Evolutionary conservation across 2,797 vertebrate species (phyloP).

Genomic region (Anguilla anguilla): DNA sequence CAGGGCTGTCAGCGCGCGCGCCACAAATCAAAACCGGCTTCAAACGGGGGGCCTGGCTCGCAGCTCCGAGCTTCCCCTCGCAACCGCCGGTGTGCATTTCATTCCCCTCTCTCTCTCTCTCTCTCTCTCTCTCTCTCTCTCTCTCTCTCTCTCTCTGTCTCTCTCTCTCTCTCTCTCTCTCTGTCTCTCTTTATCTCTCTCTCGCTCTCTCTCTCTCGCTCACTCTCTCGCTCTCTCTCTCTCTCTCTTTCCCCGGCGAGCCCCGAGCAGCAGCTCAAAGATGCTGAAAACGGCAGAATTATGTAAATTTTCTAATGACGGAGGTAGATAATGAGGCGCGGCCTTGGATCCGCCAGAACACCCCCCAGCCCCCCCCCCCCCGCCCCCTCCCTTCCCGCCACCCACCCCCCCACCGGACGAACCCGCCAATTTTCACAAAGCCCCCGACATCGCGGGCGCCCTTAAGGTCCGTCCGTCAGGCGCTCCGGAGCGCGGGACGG

Average conservation of each 20-base stretch:
- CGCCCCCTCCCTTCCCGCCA: background rate
- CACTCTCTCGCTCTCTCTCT: background rate
- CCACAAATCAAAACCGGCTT: background rate
- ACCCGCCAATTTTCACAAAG: background rate
- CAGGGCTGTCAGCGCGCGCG: background rate
- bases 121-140: background rate
- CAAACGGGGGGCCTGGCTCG: background rate
- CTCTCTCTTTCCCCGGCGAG: background rate
- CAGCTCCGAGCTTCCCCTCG: background rate
- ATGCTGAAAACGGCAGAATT: conserved; percentile 1
- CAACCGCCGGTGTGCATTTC: background rate
- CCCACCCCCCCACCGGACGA: background rate
- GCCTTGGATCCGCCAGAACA: background rate
- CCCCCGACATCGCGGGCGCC: background rate
- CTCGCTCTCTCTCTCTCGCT: too few relatives aligned
- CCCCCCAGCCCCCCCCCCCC: background rate
- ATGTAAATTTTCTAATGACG: background rate
- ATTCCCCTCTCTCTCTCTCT: background rate
- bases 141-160: too few relatives aligned
- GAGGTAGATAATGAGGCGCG: background rate
- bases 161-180: too few relatives aligned
- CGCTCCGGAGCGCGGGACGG: background rate
- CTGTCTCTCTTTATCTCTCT: too few relatives aligned
- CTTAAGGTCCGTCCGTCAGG: background rate
- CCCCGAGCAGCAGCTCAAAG: background rate